Base-by-base conservation (phyloP, 2,113 vertebrate genomes). In the Antennarius striatus region DNA sequence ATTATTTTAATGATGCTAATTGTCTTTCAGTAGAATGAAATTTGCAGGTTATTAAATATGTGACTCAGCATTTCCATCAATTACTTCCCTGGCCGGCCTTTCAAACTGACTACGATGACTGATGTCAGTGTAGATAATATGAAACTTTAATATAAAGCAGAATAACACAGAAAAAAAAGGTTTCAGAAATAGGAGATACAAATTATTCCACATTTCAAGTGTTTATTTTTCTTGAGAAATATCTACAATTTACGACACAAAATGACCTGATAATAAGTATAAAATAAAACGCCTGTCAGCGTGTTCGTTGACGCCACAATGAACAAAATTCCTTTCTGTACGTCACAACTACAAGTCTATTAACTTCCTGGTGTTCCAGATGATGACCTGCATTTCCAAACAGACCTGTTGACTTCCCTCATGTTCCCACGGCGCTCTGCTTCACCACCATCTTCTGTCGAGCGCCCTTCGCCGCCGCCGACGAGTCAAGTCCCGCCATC, bases 391-490 rank as follows among this genome's bases (percentile, higher is more conserved):
- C 32, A 7, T 7, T 5, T 36, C 32, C 4, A 36, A 36, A 36
- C 32, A 36, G 32, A 36, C 32, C 32, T 36, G 32, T 36, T 7
- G 7, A 4, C 32, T 36, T 52, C 3, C 8, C 17, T 57, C 91
- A 93, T 40, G 84, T 80, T 1, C 86, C 54, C 1, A 82, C 80
- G 0, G 89, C 62, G 0, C 84, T 86, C 66, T 93, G 95, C 42
- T 95, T 96, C 69, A 95, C 93, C 29, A 94, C 82, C 48, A 95
- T 95, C 71, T 96, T 97, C 82, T 95, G 95, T 1, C 95, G 88
- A 2, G 89, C 77, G 0, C 92, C 90, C 8, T 87, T 90, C 0
- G 69, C 4, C 0, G 91, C 83, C 0, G 91, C 83, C 0, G 88
- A 63, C 0, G 64, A 54, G 15, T 93, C 81, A 0, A 92, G 92